A percentile compares a stretch with the other conserved stretches of the same genome.
Evolutionary conservation across 2,797 vertebrate genomes (phyloP).

Genomic region (Coregonus sp.): DNA sequence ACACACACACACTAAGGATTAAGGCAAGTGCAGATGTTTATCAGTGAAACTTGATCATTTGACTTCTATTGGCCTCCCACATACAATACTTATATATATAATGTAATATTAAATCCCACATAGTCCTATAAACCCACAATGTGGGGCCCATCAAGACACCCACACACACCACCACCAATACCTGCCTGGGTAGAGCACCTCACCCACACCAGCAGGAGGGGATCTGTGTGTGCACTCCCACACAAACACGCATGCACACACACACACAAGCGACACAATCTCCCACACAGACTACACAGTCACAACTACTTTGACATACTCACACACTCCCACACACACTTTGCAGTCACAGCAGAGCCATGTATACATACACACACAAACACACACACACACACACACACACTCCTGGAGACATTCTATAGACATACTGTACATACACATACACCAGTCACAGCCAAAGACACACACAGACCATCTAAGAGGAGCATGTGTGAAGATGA

Average conservation of each 20-base stretch:
- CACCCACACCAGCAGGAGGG: slow-evolving; percentile 26
- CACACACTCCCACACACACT: slow-evolving; percentile 7
- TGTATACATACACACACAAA: not conserved
- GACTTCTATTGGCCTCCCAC: too few species aligned
- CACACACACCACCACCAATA: too few species aligned
- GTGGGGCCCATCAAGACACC: too few species aligned
- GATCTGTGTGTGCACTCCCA: slow-evolving; percentile 9
- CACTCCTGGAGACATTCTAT: too few species aligned
- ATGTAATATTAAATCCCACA: slow-evolving; percentile 12
- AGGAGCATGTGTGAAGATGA: too few species aligned
- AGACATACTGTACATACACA: too few species aligned
- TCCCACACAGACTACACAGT: not conserved
- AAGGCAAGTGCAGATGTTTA: slow-evolving; percentile 8
- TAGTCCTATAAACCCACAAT: slow-evolving; percentile 32
- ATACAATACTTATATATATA: not conserved
- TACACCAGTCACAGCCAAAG: too few species aligned
- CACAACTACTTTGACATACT: not conserved
- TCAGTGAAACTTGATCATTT: not conserved
- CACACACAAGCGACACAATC: not conserved
- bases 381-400: too few species aligned
- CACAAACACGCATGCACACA: slow-evolving; percentile 13
- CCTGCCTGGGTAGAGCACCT: not conserved
- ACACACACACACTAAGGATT: too few species aligned
- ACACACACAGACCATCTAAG: too few species aligned
- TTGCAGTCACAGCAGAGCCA: not conserved